Evolutionary conservation across 2,797 vertebrate genomes (phyloP).

Genomic region (Thunnus albacares): DNA sequence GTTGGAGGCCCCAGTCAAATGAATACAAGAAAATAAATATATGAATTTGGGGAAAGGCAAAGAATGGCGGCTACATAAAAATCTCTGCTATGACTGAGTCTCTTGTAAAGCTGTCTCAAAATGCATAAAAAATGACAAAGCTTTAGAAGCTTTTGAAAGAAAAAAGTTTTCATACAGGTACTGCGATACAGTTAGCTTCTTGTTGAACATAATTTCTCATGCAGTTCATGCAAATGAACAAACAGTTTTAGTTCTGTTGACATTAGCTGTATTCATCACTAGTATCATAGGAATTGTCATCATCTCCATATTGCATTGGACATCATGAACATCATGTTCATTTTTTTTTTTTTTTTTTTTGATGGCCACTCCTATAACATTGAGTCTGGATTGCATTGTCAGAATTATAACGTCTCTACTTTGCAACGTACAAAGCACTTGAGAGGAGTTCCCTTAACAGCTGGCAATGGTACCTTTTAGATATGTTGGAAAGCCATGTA

Average conservation of each 20-base stretch:
- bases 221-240: constrained; percentile 97
- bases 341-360: constrained; percentile 28
- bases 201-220: constrained; percentile 90
- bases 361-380: constrained; percentile 66
- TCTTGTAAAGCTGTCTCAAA: constrained; percentile 92
- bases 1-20: constrained; percentile 77
- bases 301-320: constrained; percentile 80
- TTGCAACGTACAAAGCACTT: constrained; percentile 88
- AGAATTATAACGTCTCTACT: constrained; percentile 85
- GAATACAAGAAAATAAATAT: constrained; percentile 76
- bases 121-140: constrained; percentile 94
- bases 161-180: constrained; percentile 86
- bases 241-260: constrained; percentile 82
- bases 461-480: constrained; percentile 75
- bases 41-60: constrained; percentile 88
- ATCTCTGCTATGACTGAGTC: constrained; percentile 89
- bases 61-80: constrained; percentile 91
- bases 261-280: constrained; percentile 82
- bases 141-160: constrained; percentile 91
- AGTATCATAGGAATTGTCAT: constrained; percentile 79
- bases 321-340: constrained; percentile 70
- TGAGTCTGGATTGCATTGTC: constrained; percentile 78
- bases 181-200: constrained; percentile 90
- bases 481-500: constrained; percentile 78
- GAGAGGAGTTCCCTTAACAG: constrained; percentile 84